Evolutionary conservation across 2,797 vertebrate species (phyloP).

Genomic region (Myripristis jacobus): DNA sequence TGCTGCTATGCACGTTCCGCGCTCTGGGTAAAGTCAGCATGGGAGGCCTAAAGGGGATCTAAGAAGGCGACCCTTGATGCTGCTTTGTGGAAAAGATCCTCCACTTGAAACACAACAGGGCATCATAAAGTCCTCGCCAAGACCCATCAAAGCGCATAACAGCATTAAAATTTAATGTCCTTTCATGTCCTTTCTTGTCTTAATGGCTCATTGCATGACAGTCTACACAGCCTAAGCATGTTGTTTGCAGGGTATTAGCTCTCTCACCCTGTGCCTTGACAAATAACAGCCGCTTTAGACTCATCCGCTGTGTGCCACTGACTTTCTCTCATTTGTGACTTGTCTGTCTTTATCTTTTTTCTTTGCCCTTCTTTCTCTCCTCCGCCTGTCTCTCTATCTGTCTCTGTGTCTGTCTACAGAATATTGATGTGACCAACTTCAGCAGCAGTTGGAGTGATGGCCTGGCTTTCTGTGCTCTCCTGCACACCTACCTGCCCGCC

Average conservation of each 20-base stretch:
- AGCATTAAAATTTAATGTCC: slow-evolving; percentile 33
- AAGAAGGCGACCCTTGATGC: slow-evolving; percentile 20
- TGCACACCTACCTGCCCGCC: slow-evolving; percentile 92
- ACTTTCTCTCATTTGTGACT: slow-evolving; percentile 21
- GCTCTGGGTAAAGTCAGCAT: slow-evolving; percentile 36
- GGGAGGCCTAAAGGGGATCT: slow-evolving; percentile 38
- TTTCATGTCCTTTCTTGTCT: slow-evolving; percentile 50
- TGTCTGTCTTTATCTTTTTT: background rate
- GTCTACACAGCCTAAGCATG: background rate
- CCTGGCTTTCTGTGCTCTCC: slow-evolving; percentile 90
- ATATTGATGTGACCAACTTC: slow-evolving; percentile 94
- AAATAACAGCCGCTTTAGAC: slow-evolving; percentile 17
- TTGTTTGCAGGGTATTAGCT: slow-evolving; percentile 26
- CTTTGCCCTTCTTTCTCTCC: background rate
- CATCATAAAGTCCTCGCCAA: slow-evolving; percentile 36
- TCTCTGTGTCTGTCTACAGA: slow-evolving; percentile 60
- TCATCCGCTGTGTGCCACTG: slow-evolving; percentile 25
- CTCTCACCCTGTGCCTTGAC: background rate
- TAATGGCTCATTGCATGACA: slow-evolving; percentile 40
- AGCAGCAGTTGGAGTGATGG: slow-evolving; percentile 96
- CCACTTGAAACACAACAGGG: slow-evolving; percentile 32
- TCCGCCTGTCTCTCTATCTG: background rate
- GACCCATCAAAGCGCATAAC: slow-evolving; percentile 3
- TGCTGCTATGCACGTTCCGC: slow-evolving; percentile 65
- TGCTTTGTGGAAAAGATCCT: background rate